phyloP scores from a whole-genome alignment of 2,113 vertebrate species.

The Hippolais icterina region DNA sequence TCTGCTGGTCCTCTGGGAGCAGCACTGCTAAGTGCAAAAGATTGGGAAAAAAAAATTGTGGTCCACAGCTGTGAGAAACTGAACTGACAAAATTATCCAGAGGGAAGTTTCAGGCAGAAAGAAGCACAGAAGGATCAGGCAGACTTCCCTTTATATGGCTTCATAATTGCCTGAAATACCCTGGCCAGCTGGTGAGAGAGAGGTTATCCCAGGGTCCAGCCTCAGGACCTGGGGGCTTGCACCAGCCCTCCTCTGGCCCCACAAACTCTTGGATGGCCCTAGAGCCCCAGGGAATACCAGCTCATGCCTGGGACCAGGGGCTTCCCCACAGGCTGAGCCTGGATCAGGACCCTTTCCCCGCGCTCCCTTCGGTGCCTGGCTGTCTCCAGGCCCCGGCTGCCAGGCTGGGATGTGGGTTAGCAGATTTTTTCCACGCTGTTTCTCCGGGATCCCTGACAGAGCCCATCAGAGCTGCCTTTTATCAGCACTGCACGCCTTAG shows the following conservation, averaged over 20 bases:
- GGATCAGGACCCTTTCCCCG: background rate
- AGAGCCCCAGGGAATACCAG: background rate
- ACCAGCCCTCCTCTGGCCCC: background rate
- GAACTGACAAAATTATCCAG: background rate
- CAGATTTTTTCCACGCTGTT: conserved; percentile 59
- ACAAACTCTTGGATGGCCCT: background rate
- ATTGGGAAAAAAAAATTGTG: background rate
- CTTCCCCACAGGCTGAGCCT: background rate
- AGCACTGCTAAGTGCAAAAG: background rate
- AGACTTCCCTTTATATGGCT: background rate
- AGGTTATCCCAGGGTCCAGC: background rate
- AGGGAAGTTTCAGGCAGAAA: background rate
- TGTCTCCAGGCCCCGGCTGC: background rate
- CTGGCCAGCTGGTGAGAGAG: background rate
- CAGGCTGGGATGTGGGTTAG: conserved; percentile 63
- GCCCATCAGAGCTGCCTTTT: conserved; percentile 78
- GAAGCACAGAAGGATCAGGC: background rate
- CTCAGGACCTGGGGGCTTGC: background rate
- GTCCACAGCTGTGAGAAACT: background rate
- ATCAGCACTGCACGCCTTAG: conserved; percentile 84
- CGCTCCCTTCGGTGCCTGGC: background rate
- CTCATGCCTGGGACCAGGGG: background rate
- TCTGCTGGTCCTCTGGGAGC: background rate
- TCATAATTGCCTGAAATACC: background rate
- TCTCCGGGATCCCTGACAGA: conserved; percentile 69